These are phyloP conservation scores for Ifrita kowaldi DNA, from an alignment of 2,113 vertebrate species.

Conservation along the genomic window DNA sequence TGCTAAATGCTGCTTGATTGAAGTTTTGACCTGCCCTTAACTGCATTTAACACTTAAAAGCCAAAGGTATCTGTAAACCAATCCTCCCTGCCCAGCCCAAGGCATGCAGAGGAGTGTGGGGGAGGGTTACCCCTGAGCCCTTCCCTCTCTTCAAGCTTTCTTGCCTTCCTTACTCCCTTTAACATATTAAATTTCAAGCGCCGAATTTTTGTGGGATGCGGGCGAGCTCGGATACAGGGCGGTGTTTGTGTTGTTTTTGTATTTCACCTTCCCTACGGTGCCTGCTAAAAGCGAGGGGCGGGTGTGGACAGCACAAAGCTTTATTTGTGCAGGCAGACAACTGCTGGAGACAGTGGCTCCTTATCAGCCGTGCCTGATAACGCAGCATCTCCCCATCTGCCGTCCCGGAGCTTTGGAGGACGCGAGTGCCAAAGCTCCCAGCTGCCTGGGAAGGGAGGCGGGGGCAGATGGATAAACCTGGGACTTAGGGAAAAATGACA, in stretches of 20 bases:
- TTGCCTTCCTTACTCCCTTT: not conserved
- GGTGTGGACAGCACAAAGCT: not conserved
- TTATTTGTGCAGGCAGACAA: not conserved
- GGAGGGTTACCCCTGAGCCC: not conserved
- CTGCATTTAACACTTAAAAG: not conserved
- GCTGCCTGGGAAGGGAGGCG: not conserved
- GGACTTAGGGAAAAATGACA: not conserved
- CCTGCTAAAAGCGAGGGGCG: not conserved
- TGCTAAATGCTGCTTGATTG: not conserved
- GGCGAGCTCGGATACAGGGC: not conserved
- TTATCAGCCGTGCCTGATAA: not conserved
- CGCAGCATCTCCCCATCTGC: not conserved
- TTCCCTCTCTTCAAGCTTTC: not conserved
- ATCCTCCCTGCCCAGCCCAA: not conserved
- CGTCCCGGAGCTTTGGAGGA: not conserved
- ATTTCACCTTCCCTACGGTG: not conserved
- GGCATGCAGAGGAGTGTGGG: not conserved
- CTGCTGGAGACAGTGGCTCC: not conserved
- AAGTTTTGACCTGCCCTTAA: not conserved
- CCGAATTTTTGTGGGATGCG: not conserved
- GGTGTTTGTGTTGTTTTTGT: not conserved
- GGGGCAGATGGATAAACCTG: accelerated
- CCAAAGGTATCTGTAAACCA: not conserved
- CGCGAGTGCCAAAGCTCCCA: not conserved
- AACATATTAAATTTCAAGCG: not conserved